These are phyloP conservation scores for Chelonus insularis DNA, from an alignment of 1,140 invertebrate species.

Conservation along the genomic window DNA sequence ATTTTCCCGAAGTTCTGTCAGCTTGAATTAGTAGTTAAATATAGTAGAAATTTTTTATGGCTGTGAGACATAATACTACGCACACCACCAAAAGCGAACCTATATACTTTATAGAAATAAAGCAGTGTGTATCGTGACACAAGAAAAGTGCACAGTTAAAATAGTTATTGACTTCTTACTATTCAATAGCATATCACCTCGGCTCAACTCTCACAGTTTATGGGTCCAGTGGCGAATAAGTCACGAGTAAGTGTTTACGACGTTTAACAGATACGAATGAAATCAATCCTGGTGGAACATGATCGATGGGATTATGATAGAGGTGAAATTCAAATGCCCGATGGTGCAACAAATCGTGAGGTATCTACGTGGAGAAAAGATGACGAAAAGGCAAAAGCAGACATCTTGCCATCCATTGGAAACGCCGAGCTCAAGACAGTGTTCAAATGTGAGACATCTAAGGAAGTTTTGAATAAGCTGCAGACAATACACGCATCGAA, in stretches of 20 bases:
- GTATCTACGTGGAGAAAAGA: conserved; percentile 15
- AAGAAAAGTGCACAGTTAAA: no score
- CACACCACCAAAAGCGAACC: no score
- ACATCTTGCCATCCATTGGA: conserved; percentile 31
- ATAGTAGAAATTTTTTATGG: no score
- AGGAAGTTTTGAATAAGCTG: conserved; percentile 22
- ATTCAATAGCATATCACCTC: no score
- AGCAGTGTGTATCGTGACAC: no score
- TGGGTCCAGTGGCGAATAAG: background rate
- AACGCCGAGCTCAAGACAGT: conserved; percentile 30
- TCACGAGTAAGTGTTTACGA: background rate
- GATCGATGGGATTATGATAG: conserved; percentile 1
- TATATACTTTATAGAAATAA: no score
- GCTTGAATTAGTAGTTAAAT: no score
- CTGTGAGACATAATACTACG: no score
- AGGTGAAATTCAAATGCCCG: background rate
- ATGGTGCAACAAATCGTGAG: background rate
- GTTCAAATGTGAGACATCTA: conserved; percentile 15
- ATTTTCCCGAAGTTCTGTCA: no score
- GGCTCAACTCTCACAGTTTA: conserved; percentile 2
- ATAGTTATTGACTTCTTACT: no score
- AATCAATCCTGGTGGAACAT: background rate
- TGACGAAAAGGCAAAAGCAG: no score
- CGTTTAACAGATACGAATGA: background rate
- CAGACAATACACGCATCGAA: conserved; percentile 22